A percentile compares a stretch with the other conserved stretches of the same genome.
Conservation (phyloP, 2,113 vertebrate species). For the Atlantisia rogersi region DNA sequence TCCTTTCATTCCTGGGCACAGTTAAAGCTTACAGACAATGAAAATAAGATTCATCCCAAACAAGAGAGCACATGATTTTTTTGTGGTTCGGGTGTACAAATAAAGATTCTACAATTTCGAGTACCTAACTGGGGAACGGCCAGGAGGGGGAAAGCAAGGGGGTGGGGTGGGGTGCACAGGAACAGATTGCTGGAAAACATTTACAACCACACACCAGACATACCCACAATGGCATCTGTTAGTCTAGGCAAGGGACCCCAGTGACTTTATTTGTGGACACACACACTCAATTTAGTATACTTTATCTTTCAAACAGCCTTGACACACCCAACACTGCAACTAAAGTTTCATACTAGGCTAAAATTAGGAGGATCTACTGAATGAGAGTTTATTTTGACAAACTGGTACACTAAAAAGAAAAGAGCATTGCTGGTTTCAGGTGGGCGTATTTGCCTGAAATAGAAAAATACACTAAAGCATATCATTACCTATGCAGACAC, state of each 20-base stretch:
- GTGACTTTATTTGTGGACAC: not conserved
- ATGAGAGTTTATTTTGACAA: not conserved
- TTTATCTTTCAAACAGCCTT: not conserved
- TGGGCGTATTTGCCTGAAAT: not conserved
- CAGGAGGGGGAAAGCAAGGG: too few relatives aligned
- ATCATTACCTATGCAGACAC: not conserved
- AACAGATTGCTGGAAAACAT: not conserved
- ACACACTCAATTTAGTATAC: not conserved
- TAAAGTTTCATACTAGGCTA: not conserved
- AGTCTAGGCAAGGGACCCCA: not conserved
- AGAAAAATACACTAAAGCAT: not conserved
- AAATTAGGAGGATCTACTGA: not conserved
- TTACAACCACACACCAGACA: not conserved
- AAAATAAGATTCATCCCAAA: not conserved
- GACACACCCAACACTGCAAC: not conserved
- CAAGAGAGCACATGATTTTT: not conserved
- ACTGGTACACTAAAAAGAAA: not conserved
- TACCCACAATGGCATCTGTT: not conserved
- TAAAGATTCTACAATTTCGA: not conserved
- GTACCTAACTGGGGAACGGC: rapidly evolving
- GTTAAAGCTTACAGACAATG: not conserved
- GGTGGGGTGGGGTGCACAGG: not conserved
- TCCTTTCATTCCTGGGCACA: not conserved
- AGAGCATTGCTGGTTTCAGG: not conserved
- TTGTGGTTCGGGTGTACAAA: not conserved